phyloP scores from a whole-genome alignment of 1,140 invertebrate genomes.

The Batillaria attramentaria region DNA sequence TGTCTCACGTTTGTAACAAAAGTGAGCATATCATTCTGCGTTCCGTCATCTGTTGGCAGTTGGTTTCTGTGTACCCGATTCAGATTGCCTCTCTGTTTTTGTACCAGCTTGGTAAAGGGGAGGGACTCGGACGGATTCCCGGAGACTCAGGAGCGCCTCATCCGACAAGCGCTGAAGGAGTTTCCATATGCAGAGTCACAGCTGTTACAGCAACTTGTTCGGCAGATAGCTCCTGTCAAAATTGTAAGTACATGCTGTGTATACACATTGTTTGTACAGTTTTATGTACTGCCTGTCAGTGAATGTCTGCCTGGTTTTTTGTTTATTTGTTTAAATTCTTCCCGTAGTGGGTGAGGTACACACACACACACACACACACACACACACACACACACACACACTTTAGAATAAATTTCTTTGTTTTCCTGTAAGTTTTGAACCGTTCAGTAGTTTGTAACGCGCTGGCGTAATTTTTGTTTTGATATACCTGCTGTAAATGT shows the following conservation, averaged over 20 bases:
- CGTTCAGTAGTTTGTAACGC: neutral
- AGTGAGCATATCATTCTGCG: too few species aligned
- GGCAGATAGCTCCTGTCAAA: slow-evolving; percentile 81
- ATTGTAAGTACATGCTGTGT: slow-evolving; percentile 65
- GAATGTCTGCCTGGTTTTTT: neutral
- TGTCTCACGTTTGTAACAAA: too few species aligned
- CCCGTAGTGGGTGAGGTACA: too few species aligned
- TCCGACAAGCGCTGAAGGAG: slow-evolving; percentile 87
- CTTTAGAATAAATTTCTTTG: too few species aligned
- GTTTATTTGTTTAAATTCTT: neutral
- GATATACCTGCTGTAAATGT: too few species aligned
- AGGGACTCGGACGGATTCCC: slow-evolving; percentile 82
- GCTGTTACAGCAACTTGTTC: slow-evolving; percentile 77
- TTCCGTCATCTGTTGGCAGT: too few species aligned
- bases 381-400: neutral
- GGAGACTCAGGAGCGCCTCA: slow-evolving; percentile 81
- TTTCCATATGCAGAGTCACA: slow-evolving; percentile 84
- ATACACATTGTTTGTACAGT: neutral
- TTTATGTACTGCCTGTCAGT: neutral
- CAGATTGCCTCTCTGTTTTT: too few species aligned
- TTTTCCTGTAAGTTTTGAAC: neutral
- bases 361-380: neutral
- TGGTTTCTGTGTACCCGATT: too few species aligned
- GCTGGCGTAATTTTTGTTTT: neutral
- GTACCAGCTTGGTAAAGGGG: slow-evolving; percentile 71